Evolutionary conservation across 2,888 invertebrate species (phyloP).

Genomic region (Cephus sareptanus): DNA sequence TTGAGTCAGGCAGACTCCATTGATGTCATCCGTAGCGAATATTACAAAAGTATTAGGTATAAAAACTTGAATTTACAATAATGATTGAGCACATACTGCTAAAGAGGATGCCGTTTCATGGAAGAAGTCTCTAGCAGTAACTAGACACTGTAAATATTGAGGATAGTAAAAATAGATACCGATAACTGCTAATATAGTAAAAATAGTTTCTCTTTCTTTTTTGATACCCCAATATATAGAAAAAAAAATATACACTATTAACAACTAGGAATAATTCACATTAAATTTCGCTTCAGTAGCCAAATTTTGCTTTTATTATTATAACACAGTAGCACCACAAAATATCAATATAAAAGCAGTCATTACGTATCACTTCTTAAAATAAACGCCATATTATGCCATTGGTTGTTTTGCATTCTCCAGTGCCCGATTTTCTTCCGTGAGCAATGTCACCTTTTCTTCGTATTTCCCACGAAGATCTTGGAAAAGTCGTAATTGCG

Average conservation of each 20-base stretch:
- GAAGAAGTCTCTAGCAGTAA: too few species aligned
- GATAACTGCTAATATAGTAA: background rate
- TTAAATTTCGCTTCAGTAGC: background rate
- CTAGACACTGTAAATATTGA: background rate
- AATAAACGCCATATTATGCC: background rate
- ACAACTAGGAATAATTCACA: background rate
- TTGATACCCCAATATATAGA: background rate
- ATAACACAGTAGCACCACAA: background rate
- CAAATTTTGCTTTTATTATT: background rate
- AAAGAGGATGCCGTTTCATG: too few species aligned
- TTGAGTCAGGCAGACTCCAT: background rate
- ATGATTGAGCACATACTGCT: background rate
- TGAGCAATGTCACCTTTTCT: slow-evolving; percentile 71
- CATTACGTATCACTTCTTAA: background rate
- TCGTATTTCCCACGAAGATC: slow-evolving; percentile 77
- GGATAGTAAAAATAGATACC: background rate
- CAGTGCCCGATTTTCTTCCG: slow-evolving; percentile 67
- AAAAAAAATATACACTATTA: background rate
- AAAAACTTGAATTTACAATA: background rate
- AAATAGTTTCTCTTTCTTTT: background rate
- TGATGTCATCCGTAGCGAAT: background rate
- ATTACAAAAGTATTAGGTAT: background rate
- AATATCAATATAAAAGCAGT: background rate
- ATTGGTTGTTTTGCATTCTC: slow-evolving; percentile 36
- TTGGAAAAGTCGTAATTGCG: slow-evolving; percentile 79